These are phyloP conservation scores for Phylloscopus collybita DNA, from an alignment of 2,797 vertebrate species.

Conservation along the genomic window DNA sequence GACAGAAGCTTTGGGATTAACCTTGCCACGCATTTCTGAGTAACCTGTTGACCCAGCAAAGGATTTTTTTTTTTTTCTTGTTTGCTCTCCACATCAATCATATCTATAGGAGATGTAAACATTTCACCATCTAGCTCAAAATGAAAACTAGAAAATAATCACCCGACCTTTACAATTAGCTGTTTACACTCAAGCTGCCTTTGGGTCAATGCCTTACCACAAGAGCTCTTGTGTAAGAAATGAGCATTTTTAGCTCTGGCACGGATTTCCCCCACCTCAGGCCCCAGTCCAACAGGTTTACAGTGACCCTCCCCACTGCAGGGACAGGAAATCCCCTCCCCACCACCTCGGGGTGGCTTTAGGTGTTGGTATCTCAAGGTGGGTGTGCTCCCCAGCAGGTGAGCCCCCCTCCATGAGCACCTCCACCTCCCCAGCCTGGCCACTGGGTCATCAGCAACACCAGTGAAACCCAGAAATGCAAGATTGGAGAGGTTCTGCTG, in stretches of 20 bases:
- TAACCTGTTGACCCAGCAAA: constrained; percentile 45
- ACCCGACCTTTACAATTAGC: background rate
- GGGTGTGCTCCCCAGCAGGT: background rate
- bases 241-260: background rate
- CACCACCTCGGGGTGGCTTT: background rate
- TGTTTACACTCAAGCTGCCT: constrained; percentile 50
- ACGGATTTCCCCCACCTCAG: background rate
- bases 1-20: constrained; percentile 61
- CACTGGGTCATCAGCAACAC: too few relatives aligned
- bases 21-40: constrained; percentile 51
- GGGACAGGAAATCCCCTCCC: background rate
- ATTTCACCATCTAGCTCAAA: constrained; percentile 53
- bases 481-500: background rate
- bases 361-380: background rate
- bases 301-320: background rate
- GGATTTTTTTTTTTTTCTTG: constrained; percentile 51
- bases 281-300: background rate
- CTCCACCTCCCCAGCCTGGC: background rate
- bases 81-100: constrained; percentile 47
- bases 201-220: background rate
- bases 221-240: constrained; percentile 22
- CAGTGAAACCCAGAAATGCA: background rate
- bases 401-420: background rate
- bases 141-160: constrained; percentile 65
- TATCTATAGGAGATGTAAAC: constrained; percentile 59